Base-by-base conservation (phyloP, 2,113 vertebrate genomes). In the Fregetta grallaria region DNA sequence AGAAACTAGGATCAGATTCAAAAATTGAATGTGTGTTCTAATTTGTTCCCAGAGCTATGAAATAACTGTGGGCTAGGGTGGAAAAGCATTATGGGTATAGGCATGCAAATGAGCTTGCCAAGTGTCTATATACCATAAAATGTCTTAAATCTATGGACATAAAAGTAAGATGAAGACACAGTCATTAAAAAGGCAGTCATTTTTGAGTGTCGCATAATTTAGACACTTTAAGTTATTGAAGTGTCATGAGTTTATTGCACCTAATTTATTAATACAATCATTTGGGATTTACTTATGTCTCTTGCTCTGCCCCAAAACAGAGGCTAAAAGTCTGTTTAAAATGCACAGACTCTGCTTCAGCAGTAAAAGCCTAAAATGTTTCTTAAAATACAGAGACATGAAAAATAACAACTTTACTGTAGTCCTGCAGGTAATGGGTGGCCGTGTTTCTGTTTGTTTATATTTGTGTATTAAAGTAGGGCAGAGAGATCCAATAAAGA, bases 181-280 rank as follows among this genome's bases (percentile, higher is more conserved):
- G 68, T 86, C 85, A 93, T 98, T 98, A 97, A 96, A 97, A 96
- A 95, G 82, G 75, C 79, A 85, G 83, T 98, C 83, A 94, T 97
- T 98, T 97, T 88, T 96, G 96, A 97, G 96, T 97, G 92, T 95
- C 89, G 0, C 82, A 91, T 97, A 94, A 97, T 97, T 97, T 97
- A 97, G 97, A 97, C 95, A 96, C 94, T 95, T 81, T 80, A 97
- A 97, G 94, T 97, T 98, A 98, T 96, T 94, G 92, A 96, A 90
- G 67, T 97, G 97, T 94, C 96, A 88, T 10, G 23, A 96, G 94
- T 97, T 98, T 98, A 97, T 96, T 96, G 90, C 88, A 82, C 53
- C 77, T 95, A 68, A 96, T 98, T 98, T 98, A 98, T 98, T 98
- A 97, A 97, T 92, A 85, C 96, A 97, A 30, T 95, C 94, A 92